Base-by-base conservation (phyloP, 1,140 invertebrate genomes). In the Diorhabda elongata region DNA sequence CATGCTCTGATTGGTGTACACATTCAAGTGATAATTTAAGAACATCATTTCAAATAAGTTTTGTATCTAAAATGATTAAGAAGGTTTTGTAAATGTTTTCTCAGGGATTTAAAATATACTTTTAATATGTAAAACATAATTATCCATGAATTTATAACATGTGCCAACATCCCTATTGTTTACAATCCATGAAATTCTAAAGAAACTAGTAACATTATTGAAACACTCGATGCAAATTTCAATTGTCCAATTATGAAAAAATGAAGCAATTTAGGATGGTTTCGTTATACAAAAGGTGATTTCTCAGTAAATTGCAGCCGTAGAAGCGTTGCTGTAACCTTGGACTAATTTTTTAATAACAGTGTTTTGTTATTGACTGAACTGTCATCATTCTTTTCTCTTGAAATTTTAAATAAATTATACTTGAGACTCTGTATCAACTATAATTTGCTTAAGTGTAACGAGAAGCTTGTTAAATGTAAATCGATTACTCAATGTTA, bases 231-330 rank as follows among this genome's bases (percentile, higher is more conserved):
- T 63, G 61, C 61, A 63, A 41, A 63, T 63, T 63, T 26, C 45
- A 63, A 63, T 63, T 63, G 61, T 63, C 52, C 26, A 45, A 63
- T 63, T 45, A 63, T 43, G 44, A 44, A 4, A 52, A 63, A 63
- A 44, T 63, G 61, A 63, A 45, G 61, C 61, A 63, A 63, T 44
- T 63, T 45, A 47, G 11, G 61, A 52, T 45, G 44, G 44, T 63
- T 63, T 45, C 61, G 61, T 52, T 63, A 63, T 63, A 52, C 47
- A 52, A 52, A 52, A 52, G 47, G 47, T 52, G 47, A 52, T 52
- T 52, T 52, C 47, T 52, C 47, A 52, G 6, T 52, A 52, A 52
- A n/a, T 52, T 52, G 47, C 47, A 52, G 6, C 6, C 6, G 47
- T 8, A 52, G 6, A 52, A 52, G 47, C 6, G 47, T 52, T 52